Conservation (phyloP, 2,113 vertebrate species). For the Myrmecobius fasciatus region DNA sequence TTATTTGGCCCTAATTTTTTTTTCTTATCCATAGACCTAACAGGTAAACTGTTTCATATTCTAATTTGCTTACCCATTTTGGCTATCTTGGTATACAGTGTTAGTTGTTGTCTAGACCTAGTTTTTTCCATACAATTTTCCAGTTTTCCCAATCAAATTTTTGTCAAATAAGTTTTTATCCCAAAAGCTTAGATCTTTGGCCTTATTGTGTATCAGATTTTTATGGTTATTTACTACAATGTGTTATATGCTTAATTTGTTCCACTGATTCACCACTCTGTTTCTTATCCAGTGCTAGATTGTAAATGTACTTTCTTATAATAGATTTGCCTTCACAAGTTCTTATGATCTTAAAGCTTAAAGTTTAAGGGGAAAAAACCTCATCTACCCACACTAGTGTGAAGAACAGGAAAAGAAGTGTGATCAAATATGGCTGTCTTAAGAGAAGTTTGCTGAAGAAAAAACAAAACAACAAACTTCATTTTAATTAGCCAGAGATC, state of each 20-base stretch:
- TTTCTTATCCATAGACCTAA: too few relatives aligned
- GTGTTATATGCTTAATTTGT: background rate
- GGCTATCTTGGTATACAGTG: background rate
- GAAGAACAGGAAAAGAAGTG: constrained; percentile 31
- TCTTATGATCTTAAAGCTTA: background rate
- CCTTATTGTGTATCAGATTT: background rate
- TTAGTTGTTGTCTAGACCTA: background rate
- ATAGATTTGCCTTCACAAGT: background rate
- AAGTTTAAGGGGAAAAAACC: background rate
- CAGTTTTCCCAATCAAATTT: background rate
- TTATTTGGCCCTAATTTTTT: too few relatives aligned
- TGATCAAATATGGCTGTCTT: background rate
- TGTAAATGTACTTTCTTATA: background rate
- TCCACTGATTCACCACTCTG: background rate
- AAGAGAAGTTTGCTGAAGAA: background rate
- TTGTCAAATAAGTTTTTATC: background rate
- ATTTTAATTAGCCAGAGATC: constrained; percentile 56
- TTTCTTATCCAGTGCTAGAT: background rate
- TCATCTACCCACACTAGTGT: too few relatives aligned
- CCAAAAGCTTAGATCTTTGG: background rate
- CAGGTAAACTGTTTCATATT: too few relatives aligned
- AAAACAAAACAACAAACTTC: background rate
- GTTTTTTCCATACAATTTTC: background rate
- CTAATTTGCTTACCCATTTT: background rate
- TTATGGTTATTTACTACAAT: background rate